Conservation (phyloP, 2,797 vertebrate species). For the Cossypha niveicapilla region DNA sequence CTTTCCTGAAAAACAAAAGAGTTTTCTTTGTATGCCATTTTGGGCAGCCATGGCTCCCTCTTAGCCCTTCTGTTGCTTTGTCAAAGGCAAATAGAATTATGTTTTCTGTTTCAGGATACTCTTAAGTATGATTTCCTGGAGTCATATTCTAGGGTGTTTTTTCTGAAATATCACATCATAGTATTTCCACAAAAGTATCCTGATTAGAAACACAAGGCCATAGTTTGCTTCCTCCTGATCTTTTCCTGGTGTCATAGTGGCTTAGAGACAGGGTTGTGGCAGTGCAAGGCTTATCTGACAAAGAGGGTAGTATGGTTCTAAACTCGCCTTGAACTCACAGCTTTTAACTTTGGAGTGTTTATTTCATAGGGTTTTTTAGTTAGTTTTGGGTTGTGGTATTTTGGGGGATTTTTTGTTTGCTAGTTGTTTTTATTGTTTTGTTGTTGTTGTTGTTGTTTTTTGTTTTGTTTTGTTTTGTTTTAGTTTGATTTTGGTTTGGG, state of each 20-base stretch:
- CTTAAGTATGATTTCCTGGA: not conserved
- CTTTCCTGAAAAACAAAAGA: not conserved
- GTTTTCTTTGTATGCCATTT: not conserved
- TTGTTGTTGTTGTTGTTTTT: too few species aligned
- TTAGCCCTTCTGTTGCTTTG: not conserved
- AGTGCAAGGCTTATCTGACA: not conserved
- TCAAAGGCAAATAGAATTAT: not conserved
- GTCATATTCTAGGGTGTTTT: not conserved
- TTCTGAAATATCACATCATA: not conserved
- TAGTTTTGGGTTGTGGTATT: not conserved
- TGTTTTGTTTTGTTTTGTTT: not conserved
- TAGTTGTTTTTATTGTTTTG: not conserved
- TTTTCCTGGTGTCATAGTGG: rapidly evolving
- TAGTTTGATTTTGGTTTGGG: not conserved
- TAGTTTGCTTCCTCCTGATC: rapidly evolving
- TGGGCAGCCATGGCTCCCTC: not conserved
- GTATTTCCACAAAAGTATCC: not conserved
- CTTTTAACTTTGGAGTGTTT: not conserved
- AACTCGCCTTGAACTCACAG: not conserved
- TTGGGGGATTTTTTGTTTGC: not conserved
- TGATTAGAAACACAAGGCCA: not conserved
- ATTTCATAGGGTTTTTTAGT: not conserved
- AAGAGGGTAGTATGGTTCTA: not conserved
- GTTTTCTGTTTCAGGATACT: not conserved
- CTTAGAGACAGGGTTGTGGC: not conserved